Evolutionary conservation across 1,140 invertebrate species (phyloP).

Genomic region (Homarus americanus): DNA sequence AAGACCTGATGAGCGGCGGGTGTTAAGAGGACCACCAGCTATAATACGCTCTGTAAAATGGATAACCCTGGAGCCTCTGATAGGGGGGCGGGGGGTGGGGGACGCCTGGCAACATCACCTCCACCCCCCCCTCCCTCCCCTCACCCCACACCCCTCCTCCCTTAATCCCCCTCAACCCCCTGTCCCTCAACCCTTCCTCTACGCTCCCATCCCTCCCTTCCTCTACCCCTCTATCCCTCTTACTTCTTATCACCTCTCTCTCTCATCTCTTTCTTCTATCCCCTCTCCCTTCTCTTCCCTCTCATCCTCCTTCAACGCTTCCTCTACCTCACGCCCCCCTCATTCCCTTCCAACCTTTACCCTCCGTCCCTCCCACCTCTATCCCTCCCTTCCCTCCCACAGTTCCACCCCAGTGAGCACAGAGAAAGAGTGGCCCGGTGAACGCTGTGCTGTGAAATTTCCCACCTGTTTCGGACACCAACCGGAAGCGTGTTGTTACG

Average conservation of each 20-base stretch:
- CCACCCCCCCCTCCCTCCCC: conserved; percentile 14
- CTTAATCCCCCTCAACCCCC: not conserved
- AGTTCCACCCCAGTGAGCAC: conserved; percentile 50
- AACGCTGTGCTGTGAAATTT: conserved; percentile 43
- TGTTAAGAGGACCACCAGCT: conserved; percentile 23
- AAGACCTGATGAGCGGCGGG: not conserved
- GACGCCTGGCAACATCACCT: conserved; percentile 45
- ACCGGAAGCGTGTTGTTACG: conserved; percentile 49
- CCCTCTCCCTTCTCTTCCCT: not conserved
- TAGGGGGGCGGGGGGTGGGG: conserved; percentile 26
- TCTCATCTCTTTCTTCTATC: not conserved
- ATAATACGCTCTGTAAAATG: conserved; percentile 56
- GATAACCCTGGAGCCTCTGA: conserved; percentile 56
- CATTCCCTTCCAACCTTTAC: not conserved
- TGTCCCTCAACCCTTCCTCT: not conserved
- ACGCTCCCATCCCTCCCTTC: not conserved
- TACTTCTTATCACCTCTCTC: not conserved
- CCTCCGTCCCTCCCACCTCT: not conserved
- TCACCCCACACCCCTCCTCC: not conserved
- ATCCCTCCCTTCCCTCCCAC: not conserved
- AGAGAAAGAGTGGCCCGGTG: conserved; percentile 55
- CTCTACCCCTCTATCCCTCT: not conserved
- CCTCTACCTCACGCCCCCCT: not conserved
- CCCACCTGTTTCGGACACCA: conserved; percentile 44
- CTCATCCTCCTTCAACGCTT: conserved; percentile 4